Conservation (phyloP, 2,888 invertebrate genomes). For the Leptinotarsa juncta region DNA sequence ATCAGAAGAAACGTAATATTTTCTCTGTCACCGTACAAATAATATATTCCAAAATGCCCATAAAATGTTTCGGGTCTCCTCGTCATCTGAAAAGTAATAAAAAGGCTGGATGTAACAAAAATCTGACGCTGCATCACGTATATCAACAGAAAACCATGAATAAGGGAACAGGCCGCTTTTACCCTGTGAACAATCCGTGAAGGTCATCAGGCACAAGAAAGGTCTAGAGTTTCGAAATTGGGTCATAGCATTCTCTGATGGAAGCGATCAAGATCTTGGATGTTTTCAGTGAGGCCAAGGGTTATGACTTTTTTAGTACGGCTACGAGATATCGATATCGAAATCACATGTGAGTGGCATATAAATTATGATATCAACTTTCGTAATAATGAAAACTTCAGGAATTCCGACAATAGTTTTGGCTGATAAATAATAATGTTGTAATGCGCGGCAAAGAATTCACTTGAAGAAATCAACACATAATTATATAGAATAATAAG, state of each 20-base stretch:
- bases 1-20: too few relatives aligned
- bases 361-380: background rate
- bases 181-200: conserved; percentile 4
- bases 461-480: too few relatives aligned
- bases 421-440: too few relatives aligned
- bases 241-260: background rate
- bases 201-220: conserved; percentile 2
- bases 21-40: background rate
- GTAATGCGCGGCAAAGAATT: too few relatives aligned
- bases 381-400: too few relatives aligned
- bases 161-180: background rate
- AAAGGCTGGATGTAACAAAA: conserved; percentile 2
- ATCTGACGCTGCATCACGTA: conserved; percentile 3
- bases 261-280: background rate
- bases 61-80: background rate
- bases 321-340: background rate
- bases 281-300: conserved; percentile 8
- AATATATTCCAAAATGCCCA: background rate
- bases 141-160: conserved; percentile 13
- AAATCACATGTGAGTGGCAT: conserved; percentile 1
- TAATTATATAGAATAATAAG: too few relatives aligned
- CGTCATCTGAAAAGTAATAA: conserved; percentile 1
- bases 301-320: conserved; percentile 1
- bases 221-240: conserved; percentile 6
- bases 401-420: too few relatives aligned